A percentile compares a stretch with the other conserved stretches of the same genome.
phyloP scores from a whole-genome alignment of 2,113 vertebrate species.

The Sakesphorus luctuosus region DNA sequence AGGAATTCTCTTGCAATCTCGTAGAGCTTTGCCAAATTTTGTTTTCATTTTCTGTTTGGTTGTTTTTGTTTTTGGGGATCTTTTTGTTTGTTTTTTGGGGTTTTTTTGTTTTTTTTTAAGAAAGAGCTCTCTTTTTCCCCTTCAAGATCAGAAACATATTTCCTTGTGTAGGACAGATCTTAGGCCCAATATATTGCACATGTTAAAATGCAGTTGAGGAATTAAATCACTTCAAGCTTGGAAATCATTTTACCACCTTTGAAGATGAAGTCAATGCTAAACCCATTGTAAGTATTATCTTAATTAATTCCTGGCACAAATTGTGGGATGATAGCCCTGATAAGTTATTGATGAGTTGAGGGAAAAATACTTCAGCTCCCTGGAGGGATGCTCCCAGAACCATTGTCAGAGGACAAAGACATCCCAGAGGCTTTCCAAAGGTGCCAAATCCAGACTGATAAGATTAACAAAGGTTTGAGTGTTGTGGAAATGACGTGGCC shows the following conservation, averaged over 20 bases:
- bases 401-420: too few species aligned
- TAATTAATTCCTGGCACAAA: background rate
- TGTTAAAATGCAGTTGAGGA: background rate
- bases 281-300: background rate
- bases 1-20: background rate
- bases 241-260: background rate
- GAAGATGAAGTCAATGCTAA: background rate
- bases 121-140: background rate
- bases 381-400: too few species aligned
- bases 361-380: too few species aligned
- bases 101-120: background rate
- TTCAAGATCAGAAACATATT: background rate
- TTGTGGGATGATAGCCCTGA: too few species aligned
- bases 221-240: background rate
- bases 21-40: background rate
- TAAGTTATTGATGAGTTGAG: too few species aligned
- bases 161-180: background rate
- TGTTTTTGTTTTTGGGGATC: too few species aligned
- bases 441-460: too few species aligned
- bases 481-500: too few species aligned
- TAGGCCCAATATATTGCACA: background rate
- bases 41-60: fast-evolving
- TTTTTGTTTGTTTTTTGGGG: too few species aligned
- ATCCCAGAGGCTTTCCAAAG: too few species aligned
- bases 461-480: too few species aligned